Conservation (phyloP, 1,140 invertebrate genomes). For the Elysia chlorotica region DNA sequence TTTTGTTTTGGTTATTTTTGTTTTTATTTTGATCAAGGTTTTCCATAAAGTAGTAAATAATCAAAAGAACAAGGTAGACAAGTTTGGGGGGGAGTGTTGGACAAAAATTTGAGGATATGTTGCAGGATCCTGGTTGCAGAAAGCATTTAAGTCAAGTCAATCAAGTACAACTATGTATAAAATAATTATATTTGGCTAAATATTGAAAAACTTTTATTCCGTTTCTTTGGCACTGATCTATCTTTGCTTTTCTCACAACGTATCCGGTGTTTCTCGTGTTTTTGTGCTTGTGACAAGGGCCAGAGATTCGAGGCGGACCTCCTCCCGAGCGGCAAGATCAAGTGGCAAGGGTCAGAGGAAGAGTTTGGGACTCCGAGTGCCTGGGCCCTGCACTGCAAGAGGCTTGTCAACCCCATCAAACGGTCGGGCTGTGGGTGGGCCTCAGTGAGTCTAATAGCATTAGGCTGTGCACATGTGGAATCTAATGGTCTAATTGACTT, state of each 20-base stretch:
- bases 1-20: no score
- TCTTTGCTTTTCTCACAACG: no score
- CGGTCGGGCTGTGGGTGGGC: slow-evolving; percentile 92
- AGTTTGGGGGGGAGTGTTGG: no score
- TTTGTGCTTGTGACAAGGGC: slow-evolving; percentile 67
- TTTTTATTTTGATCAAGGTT: no score
- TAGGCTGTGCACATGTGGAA: no score
- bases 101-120: no score
- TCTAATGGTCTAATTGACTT: no score
- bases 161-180: neutral
- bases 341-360: slow-evolving; percentile 84
- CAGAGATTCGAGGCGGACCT: slow-evolving; percentile 88
- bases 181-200: neutral
- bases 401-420: slow-evolving; percentile 88
- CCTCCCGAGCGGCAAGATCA: slow-evolving; percentile 83
- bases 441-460: slow-evolving; percentile 65
- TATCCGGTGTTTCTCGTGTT: no score
- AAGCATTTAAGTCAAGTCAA: no score
- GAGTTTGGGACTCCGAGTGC: slow-evolving; percentile 88
- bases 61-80: no score
- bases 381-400: slow-evolving; percentile 89
- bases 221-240: neutral
- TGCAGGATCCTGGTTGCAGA: no score
- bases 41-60: no score
- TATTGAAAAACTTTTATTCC: neutral